Conservation (phyloP, 1,140 invertebrate genomes). For the Nasonia longicornis region DNA sequence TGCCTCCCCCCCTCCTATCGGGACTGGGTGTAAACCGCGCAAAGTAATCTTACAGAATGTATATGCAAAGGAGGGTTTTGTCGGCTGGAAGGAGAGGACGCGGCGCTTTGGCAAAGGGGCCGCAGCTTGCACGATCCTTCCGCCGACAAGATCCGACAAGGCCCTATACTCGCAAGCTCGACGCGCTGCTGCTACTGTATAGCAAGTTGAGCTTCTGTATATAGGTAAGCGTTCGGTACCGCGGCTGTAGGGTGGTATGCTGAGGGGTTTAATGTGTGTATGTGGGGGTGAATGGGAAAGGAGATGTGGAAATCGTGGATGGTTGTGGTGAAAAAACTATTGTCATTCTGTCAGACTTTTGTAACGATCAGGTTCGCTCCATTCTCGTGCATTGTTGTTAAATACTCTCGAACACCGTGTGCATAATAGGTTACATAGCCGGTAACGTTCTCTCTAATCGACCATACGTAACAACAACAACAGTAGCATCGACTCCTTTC, state of each 20-base stretch:
- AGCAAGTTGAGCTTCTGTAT: slow-evolving; percentile 25
- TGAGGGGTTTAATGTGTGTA: background rate
- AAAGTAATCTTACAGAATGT: slow-evolving; percentile 72
- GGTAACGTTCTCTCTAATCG: background rate
- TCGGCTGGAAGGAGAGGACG: slow-evolving; percentile 49
- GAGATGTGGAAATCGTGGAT: background rate
- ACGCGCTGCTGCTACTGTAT: background rate
- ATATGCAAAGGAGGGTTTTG: slow-evolving; percentile 69
- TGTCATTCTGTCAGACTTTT: too few species aligned
- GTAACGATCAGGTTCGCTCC: too few species aligned
- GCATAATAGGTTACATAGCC: background rate
- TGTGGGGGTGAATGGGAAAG: background rate
- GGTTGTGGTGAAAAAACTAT: too few species aligned
- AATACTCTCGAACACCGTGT: too few species aligned
- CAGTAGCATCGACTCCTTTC: background rate
- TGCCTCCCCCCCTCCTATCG: background rate
- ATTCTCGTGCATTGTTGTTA: background rate
- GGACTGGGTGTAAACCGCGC: slow-evolving; percentile 67
- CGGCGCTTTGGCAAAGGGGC: slow-evolving; percentile 45
- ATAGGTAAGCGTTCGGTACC: background rate
- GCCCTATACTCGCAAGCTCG: background rate
- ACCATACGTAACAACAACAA: background rate
- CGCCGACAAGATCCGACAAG: slow-evolving; percentile 62
- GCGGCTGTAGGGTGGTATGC: background rate
- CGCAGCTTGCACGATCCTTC: slow-evolving; percentile 67